phyloP scores from a whole-genome alignment of 2,888 invertebrate species.

The Oasisia sp. region DNA sequence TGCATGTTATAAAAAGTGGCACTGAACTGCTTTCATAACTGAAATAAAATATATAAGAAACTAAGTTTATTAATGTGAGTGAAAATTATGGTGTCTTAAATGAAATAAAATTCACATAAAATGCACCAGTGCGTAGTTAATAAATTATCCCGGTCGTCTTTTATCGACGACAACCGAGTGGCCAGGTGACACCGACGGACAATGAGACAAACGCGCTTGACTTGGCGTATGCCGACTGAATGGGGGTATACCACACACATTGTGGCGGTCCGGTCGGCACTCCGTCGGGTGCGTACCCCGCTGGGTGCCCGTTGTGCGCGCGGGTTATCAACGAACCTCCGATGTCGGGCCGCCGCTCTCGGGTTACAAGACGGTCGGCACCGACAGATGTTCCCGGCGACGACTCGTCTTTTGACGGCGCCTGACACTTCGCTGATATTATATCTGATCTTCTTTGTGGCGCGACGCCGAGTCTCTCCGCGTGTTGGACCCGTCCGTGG shows the following conservation, averaged over 20 bases:
- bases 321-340: background rate
- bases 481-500: background rate
- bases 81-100: no score
- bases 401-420: background rate
- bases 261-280: background rate
- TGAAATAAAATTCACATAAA: background rate
- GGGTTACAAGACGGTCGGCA: background rate
- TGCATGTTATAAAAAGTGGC: background rate
- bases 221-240: background rate
- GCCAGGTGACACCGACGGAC: background rate
- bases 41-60: background rate
- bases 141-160: background rate
- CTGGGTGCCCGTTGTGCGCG: background rate
- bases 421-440: constrained; percentile 13
- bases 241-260: background rate
- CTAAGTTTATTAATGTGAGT: no score
- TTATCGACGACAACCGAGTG: background rate
- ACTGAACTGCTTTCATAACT: background rate
- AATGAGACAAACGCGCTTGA: background rate
- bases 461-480: background rate
- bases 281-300: background rate
- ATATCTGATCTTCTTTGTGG: constrained; percentile 17
- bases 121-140: background rate
- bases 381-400: background rate
- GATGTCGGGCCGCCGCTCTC: background rate